Base-by-base conservation (phyloP, 2,113 vertebrate species). In the Chionodraco myersi region DNA sequence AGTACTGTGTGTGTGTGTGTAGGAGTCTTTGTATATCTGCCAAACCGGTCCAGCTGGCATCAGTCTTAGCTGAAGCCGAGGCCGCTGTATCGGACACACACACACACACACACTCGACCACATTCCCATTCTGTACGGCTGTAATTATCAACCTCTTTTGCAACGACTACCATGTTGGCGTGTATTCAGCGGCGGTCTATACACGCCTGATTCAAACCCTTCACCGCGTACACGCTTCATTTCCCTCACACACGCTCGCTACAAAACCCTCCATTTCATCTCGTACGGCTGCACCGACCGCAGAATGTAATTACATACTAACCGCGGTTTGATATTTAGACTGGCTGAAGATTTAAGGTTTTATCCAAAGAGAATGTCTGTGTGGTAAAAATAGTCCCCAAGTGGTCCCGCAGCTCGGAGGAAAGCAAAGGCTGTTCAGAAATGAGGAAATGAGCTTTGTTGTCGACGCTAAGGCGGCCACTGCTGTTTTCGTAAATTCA, bases 111-210 rank as follows among this genome's bases (percentile, higher is more conserved):
- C 44, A 54, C 69, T 26, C 80, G 53, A 89, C 86, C 89, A 82
- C 83, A 77, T 86, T 86, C 79, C 75, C 81, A 65, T 84, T 88
- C 75, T 88, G 79, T 79, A 89, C 49, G 87, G 79, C 91, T 91
- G 86, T 93, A 93, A 92, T 92, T 92, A 93, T 91, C 88, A 92
- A 85, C 87, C 91, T 89, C 90, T 92, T 93, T 85, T 93, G 89
- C 92, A 92, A 92, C 77, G 86, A 91, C 92, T 91, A 83, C 89
- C 89, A 88, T 86, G 89, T 86, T 93, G 92, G 92, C 88, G 14
- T 67, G 82, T 18, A 83, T 92, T 92, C 92, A 93, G 86, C 72
- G 52, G 54, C n/a, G 84, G 85, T 93, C 90, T 86, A 88, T 93
- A 83, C 89, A 79, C 54, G 85, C 86, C 89, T 90, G 87, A 92